Evolutionary conservation across 1,140 invertebrate species (phyloP), one percentile per base, ranked within the genome.

Genomic region (Dolichoris vasculosae): DNA sequence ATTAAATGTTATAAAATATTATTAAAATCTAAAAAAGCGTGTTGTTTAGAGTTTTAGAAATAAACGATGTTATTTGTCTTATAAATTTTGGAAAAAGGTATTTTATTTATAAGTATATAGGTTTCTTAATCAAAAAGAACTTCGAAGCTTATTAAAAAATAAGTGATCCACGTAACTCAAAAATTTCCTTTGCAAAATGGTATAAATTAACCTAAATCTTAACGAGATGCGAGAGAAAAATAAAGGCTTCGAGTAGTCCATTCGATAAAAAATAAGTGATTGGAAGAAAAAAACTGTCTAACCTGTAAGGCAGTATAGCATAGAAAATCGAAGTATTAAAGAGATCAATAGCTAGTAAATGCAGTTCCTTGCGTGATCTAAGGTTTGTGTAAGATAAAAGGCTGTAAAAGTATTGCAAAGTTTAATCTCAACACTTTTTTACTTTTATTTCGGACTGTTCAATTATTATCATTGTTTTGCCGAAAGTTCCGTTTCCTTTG

Each of bases 381-480:
- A n/a, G n/a, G n/a, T n/a, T n/a, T n/a, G n/a, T n/a, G n/a, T n/a
- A n/a, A n/a, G n/a, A n/a, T n/a, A n/a, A n/a, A n/a, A n/a, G n/a
- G n/a, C n/a, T n/a, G n/a, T n/a, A n/a, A n/a, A n/a, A n/a, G n/a
- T n/a, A n/a, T n/a, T n/a, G n/a, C n/a, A n/a, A n/a, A n/a, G n/a
- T n/a, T n/a, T n/a, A n/a, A n/a, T n/a, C n/a, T n/a, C n/a, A n/a
- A n/a, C n/a, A n/a, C n/a, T n/a, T n/a, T n/a, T n/a, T n/a, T n/a
- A n/a, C n/a, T n/a, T n/a, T n/a, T n/a, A n/a, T n/a, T n/a, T n/a
- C n/a, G n/a, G n/a, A n/a, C n/a, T n/a, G n/a, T n/a, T 59, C 67
- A 43, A 83, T 83, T 63, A 76, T 75, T 51, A 67, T 77, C 51
- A 48, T 83, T 35, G 82, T 77, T 35, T 59, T 30, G 59, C 3